phyloP scores from a whole-genome alignment of 1,140 invertebrate species.

The Caenorhabditis latens region DNA sequence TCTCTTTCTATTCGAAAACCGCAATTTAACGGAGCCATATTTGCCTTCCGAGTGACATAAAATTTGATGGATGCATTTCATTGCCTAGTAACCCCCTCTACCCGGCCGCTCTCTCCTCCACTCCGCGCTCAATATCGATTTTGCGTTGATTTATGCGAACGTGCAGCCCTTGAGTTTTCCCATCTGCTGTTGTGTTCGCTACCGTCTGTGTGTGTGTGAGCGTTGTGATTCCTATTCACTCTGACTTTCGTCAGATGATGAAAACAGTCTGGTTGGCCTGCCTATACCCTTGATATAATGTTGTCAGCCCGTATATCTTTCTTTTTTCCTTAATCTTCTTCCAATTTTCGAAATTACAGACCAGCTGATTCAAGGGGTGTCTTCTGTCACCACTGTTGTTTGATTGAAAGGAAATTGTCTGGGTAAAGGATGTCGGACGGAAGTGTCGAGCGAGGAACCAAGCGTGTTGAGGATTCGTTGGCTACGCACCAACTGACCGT shows the following conservation, averaged over 20 bases:
- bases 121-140: slow-evolving; percentile 29
- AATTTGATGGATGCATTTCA: slow-evolving; percentile 24
- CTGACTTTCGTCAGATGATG: not conserved
- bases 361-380: slow-evolving; percentile 25
- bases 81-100: slow-evolving; percentile 13
- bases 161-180: slow-evolving; percentile 3
- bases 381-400: slow-evolving; percentile 38
- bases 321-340: not conserved
- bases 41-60: not conserved
- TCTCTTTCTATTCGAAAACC: not conserved
- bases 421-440: slow-evolving; percentile 62
- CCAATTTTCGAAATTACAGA: not conserved
- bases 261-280: not conserved
- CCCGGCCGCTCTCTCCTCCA: not conserved
- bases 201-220: not conserved
- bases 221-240: not conserved
- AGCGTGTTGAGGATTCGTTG: slow-evolving; percentile 52
- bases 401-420: slow-evolving; percentile 62
- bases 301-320: not conserved
- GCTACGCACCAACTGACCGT: slow-evolving; percentile 58
- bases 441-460: slow-evolving; percentile 54
- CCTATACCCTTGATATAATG: too few relatives aligned
- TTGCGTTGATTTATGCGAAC: slow-evolving; percentile 42
- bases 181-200: slow-evolving; percentile 18
- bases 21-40: slow-evolving; percentile 5